Percentiles rank a stretch among this genome's conserved stretches.
phyloP scores from a whole-genome alignment of 2,113 vertebrate species.

The Mesitornis unicolor region DNA sequence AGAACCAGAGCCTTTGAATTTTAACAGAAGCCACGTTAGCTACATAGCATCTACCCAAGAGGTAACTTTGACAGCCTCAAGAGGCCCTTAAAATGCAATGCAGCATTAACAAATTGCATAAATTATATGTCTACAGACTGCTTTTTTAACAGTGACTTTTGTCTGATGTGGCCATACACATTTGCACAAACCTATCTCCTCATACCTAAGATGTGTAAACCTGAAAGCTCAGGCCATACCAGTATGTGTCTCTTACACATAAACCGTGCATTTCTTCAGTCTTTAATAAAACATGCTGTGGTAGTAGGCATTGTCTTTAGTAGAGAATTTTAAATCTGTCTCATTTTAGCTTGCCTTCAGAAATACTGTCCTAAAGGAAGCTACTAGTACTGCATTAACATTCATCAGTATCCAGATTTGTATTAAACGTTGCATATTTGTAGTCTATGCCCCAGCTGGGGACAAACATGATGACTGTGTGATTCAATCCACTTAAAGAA shows the following conservation, averaged over 20 bases:
- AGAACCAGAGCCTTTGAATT: slow-evolving; percentile 6
- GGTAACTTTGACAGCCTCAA: background rate
- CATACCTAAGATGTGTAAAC: fast-evolving
- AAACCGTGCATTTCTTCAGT: background rate
- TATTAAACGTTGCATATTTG: background rate
- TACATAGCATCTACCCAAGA: background rate
- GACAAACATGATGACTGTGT: background rate
- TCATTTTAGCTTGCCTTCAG: background rate
- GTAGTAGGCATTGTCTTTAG: background rate
- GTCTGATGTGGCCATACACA: background rate
- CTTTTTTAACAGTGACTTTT: background rate
- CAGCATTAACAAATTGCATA: slow-evolving; percentile 4
- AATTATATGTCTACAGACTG: background rate
- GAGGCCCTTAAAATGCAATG: slow-evolving; percentile 8
- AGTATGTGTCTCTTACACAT: background rate
- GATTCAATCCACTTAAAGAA: background rate
- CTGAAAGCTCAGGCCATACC: background rate
- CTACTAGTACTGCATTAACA: background rate
- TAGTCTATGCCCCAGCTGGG: background rate
- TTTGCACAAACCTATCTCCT: background rate
- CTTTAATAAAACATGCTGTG: background rate
- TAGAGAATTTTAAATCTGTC: background rate
- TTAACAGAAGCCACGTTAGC: slow-evolving; percentile 41
- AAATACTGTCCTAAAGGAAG: background rate
- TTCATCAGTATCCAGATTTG: background rate